A percentile compares a stretch with the other conserved stretches of the same genome.
phyloP scores from a whole-genome alignment of 2,113 vertebrate species.

The Paraplagusia blochii region DNA sequence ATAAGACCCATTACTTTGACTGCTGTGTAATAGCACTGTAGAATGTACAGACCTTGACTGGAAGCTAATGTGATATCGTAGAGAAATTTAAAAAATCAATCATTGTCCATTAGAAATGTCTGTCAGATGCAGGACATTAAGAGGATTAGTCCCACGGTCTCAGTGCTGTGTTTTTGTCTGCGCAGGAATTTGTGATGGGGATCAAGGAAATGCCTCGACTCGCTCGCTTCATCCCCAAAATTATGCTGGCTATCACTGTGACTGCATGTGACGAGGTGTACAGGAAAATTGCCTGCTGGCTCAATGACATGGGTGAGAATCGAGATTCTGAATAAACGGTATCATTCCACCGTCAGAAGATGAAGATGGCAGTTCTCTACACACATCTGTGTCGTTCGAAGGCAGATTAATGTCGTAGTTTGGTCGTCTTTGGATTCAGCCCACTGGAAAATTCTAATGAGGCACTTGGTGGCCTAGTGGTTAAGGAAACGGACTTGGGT shows the following conservation, averaged over 20 bases:
- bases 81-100: not conserved
- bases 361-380: no score
- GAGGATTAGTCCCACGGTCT: no score
- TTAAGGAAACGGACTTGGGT: no score
- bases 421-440: no score
- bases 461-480: no score
- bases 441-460: no score
- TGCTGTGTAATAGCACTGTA: not conserved
- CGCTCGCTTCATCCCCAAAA: conserved; percentile 90
- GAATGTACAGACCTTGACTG: not conserved
- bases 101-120: no score
- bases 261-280: conserved; percentile 91
- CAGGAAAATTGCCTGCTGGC: conserved; percentile 94
- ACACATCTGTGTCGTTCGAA: no score
- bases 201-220: conserved; percentile 89
- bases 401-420: no score
- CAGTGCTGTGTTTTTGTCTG: conserved; percentile 20
- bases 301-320: conserved; percentile 92
- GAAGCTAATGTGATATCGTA: not conserved
- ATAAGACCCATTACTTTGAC: not conserved
- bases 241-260: conserved; percentile 91
- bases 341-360: no score
- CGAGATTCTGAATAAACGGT: not conserved
- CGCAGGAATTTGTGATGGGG: conserved; percentile 90
- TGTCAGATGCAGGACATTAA: no score